Base-by-base conservation (phyloP, 1,140 invertebrate species). In the Psix sp. region DNA sequence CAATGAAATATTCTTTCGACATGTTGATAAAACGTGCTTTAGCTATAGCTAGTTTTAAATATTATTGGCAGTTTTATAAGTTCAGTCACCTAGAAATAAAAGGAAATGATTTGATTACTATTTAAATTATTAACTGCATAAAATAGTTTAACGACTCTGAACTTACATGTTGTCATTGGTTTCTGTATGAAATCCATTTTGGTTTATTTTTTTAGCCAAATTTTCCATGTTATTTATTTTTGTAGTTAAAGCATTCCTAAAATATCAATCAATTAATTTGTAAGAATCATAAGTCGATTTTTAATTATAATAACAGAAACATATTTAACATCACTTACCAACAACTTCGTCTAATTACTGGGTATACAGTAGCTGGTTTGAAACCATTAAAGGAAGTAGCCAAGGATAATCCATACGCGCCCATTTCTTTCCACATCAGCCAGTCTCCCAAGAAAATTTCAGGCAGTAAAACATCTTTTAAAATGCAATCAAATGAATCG, bases 401-500 rank as follows among this genome's bases (percentile, higher is more conserved):
- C 21, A 89, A 81, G 16, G 87, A 77, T 65, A 90, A 79, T n/a
- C 89, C 89, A 76, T 92, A 92, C 5, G 91, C 89, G 4, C 90
- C 90, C 89, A 91, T 90, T 59, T 91, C 82, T 2, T 81, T 75
- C 84, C 90, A 92, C 51, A 88, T 82, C 13, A 91, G 66, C 89
- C 90, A 92, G 46, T 90, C 88, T 5, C 89, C 90, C 16, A 89
- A 81, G 1, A 88, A 56, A 65, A 90, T 77, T 77, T 88, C 84
- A 4, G 89, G 89, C 45, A 91, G 78, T 13, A 78, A 66, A 17
- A 79, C 79, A 3, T 89, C 77, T 71, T 90, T 83, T 14, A 88
- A 60, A 24, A 93, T 88, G 35, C 88, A 88, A 74, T 93, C 92
- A 15, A 89, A 76, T 9, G 90, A 88, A 77, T 93, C 91, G 74